Conservation (phyloP, 1,140 invertebrate genomes). For the Monomorium pharaonis region DNA sequence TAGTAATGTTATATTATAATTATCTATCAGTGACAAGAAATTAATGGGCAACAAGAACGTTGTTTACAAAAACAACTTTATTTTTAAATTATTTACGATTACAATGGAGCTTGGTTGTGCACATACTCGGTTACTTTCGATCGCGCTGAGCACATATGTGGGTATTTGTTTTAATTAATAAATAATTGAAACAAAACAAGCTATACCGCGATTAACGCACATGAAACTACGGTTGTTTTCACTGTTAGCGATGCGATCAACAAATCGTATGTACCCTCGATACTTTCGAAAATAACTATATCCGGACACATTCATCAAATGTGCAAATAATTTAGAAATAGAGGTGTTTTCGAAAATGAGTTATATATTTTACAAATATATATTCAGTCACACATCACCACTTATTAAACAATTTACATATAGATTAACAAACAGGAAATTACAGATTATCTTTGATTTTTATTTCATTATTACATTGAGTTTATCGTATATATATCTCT, state of each 20-base stretch:
- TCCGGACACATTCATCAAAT: background rate
- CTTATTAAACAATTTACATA: background rate
- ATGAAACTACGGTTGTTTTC: background rate
- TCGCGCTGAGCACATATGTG: background rate
- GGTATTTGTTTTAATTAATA: constrained; percentile 55
- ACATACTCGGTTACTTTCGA: constrained; percentile 12
- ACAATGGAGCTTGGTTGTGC: background rate
- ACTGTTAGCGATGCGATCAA: background rate
- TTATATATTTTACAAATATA: background rate
- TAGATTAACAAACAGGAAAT: background rate
- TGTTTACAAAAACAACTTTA: constrained; percentile 8
- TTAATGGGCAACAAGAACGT: constrained; percentile 12
- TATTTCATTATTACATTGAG: background rate
- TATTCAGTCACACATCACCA: background rate
- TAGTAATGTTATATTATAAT: background rate
- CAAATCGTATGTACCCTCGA: constrained; percentile 3
- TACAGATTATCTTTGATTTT: background rate
- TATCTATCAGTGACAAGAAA: background rate
- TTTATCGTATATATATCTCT: background rate
- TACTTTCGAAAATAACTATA: constrained; percentile 19
- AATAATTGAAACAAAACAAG: constrained; percentile 56
- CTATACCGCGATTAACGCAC: constrained; percentile 33
- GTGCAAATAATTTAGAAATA: constrained; percentile 13
- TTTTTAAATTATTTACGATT: constrained; percentile 45
- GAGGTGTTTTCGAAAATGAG: background rate